phyloP scores from a whole-genome alignment of 2,797 vertebrate genomes.

The Poecilia wingei region DNA sequence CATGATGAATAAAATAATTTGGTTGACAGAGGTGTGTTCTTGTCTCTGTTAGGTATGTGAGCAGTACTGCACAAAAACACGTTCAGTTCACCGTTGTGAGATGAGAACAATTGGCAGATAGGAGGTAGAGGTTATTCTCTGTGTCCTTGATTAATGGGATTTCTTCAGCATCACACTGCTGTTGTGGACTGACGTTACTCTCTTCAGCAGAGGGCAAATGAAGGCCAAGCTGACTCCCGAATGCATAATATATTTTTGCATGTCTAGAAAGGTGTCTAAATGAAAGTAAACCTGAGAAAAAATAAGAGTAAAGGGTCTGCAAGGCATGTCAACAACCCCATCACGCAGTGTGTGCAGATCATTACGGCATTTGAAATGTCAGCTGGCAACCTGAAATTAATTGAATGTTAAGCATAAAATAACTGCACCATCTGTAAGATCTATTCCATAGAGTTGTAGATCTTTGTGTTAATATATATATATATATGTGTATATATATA shows the following conservation, averaged over 20 bases:
- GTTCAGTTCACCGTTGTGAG: constrained; percentile 24
- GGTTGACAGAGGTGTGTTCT: constrained; percentile 8
- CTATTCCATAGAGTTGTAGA: constrained; percentile 41
- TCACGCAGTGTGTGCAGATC: constrained; percentile 38
- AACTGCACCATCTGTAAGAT: constrained; percentile 31
- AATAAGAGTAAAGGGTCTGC: constrained; percentile 11
- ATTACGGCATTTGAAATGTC: constrained; percentile 25
- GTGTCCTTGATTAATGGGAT: constrained; percentile 65
- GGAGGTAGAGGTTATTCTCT: constrained; percentile 46
- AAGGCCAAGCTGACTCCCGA: constrained; percentile 48
- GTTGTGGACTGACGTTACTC: constrained; percentile 30
- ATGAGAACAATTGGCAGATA: constrained; percentile 48
- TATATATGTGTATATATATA: not conserved
- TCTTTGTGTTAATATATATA: constrained; percentile 23
- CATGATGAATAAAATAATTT: constrained; percentile 15
- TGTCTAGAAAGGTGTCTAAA: constrained; percentile 36
- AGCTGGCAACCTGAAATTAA: constrained; percentile 25
- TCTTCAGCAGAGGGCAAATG: constrained; percentile 44
- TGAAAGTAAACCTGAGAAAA: constrained; percentile 12
- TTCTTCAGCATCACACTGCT: constrained; percentile 47
- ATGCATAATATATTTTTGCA: constrained; percentile 55
- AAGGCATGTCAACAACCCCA: constrained; percentile 37
- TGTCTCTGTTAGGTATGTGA: constrained; percentile 38
- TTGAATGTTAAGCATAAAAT: constrained; percentile 46
- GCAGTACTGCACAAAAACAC: constrained; percentile 26